Evolutionary conservation across 2,113 vertebrate species (phyloP), one percentile per base, ranked within the genome.

Genomic region (Corvus hawaiiensis): DNA sequence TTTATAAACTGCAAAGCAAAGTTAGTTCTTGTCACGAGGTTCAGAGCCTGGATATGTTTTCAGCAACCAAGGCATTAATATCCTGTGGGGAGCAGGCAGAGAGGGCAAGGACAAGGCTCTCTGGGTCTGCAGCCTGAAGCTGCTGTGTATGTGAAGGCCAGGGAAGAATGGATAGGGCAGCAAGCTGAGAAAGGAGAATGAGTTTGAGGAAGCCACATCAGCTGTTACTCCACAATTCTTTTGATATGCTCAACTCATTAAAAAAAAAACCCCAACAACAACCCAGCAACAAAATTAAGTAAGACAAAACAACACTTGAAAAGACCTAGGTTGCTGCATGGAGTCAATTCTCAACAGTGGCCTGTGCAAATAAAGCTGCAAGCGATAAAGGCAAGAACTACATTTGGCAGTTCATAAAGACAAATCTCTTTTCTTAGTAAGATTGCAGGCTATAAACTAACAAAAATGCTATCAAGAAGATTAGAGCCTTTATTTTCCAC

Each of bases 401-500:
- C 41, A 58, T 48, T 93, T 88, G 77, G 83, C 88, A 92, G 73
- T 84, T 94, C 68, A 84, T 73, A 92, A 93, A 79, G 76, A 90
- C 86, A 93, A 95, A 96, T 95, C 93, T 90, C 54, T 86, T 94
- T 90, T 93, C 93, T 92, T 58, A 78, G 84, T 76, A 87, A 91
- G 96, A 92, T 62, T 96, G 86, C 62, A 89, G 56, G 66, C 90
- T 95, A 92, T 75, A 92, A 96, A 56, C 35, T 92, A 81, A 84
- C 35, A 91, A 94, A 97, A 87, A 56, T 35, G 77, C 67, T 82
- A 96, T 93, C 90, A 58, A 89, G 92, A 78, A 95, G 90, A 96
- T 95, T 94, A 95, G 84, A 81, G 85, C 44, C 55, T 96, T 96
- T 94, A 95, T 95, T 96, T 97, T 96, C 89, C 92, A 93, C 88